A percentile compares a stretch with the other conserved stretches of the same genome.
phyloP scores from a whole-genome alignment of 2,797 vertebrate genomes.

The Microctenopoma lineatum region DNA sequence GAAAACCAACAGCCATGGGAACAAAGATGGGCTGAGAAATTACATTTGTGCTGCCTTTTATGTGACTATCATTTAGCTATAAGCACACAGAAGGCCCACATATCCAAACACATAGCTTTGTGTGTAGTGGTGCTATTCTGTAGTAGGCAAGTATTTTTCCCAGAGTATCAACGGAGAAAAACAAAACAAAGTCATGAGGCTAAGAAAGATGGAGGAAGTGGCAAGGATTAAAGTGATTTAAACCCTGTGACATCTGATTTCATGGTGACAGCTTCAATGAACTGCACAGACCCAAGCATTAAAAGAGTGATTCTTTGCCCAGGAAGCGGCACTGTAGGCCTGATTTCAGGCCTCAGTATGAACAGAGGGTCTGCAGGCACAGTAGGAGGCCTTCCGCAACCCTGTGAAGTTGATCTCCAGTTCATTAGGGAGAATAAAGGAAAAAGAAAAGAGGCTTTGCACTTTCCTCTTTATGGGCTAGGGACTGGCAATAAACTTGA shows the following conservation, averaged over 20 bases:
- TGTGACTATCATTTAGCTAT: slow-evolving; percentile 11
- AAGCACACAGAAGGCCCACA: not conserved
- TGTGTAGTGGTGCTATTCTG: slow-evolving; percentile 7
- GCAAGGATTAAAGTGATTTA: slow-evolving; percentile 66
- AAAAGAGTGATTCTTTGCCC: slow-evolving; percentile 79
- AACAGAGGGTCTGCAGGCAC: slow-evolving; percentile 64
- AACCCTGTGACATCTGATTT: slow-evolving; percentile 75
- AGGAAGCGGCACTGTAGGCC: slow-evolving; percentile 66
- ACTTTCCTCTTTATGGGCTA: not conserved
- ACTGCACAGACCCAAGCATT: slow-evolving; percentile 57
- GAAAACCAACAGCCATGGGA: slow-evolving; percentile 48
- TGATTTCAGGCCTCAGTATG: slow-evolving; percentile 61
- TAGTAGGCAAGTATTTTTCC: slow-evolving; percentile 37
- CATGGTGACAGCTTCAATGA: slow-evolving; percentile 70
- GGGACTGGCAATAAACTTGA: not conserved
- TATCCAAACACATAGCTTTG: not conserved
- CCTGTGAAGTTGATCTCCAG: slow-evolving; percentile 52
- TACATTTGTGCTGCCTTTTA: slow-evolving; percentile 37
- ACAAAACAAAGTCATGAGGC: slow-evolving; percentile 56
- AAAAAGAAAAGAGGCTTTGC: not conserved
- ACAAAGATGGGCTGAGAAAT: slow-evolving; percentile 48
- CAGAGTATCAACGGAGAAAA: slow-evolving; percentile 51
- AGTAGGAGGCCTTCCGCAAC: slow-evolving; percentile 71
- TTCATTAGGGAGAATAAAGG: slow-evolving; percentile 51
- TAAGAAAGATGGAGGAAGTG: slow-evolving; percentile 70